A percentile compares a stretch with the other conserved stretches of the same genome.
These are phyloP conservation scores for Dolichomitus sp. DNA, from an alignment of 2,888 invertebrate species.

Conservation along the genomic window DNA sequence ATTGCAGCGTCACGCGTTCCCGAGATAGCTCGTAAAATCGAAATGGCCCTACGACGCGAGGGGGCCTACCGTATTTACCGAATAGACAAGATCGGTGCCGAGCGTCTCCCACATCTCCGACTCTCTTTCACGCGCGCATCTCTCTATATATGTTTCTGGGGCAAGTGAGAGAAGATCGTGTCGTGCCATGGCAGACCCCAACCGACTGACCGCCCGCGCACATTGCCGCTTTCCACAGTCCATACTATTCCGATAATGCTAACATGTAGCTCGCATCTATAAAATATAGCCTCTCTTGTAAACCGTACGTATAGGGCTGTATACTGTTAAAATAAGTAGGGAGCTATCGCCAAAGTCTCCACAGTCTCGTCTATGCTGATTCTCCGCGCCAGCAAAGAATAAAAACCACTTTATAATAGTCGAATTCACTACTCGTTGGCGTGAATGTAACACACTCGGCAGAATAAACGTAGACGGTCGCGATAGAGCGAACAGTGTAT, in stretches of 20 bases:
- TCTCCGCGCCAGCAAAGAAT: constrained; percentile 7
- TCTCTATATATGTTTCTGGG: background rate
- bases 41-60: constrained; percentile 64
- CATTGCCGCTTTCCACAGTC: constrained; percentile 40
- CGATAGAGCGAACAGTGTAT: constrained; percentile 11
- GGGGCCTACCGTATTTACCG: constrained; percentile 54
- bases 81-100: constrained; percentile 77
- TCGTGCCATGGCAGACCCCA: constrained; percentile 33
- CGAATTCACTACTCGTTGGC: constrained; percentile 2
- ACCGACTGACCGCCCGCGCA: constrained; percentile 27
- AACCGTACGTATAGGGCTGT: constrained; percentile 13
- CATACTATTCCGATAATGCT: constrained; percentile 41
- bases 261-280: constrained; percentile 12
- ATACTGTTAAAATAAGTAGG: constrained; percentile 7
- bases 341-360: constrained; percentile 29
- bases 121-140: background rate
- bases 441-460: constrained; percentile 1
- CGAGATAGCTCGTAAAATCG: constrained; percentile 75
- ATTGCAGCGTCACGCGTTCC: constrained; percentile 74
- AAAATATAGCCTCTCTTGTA: background rate
- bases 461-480: background rate
- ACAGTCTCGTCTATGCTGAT: constrained; percentile 5
- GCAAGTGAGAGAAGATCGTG: constrained; percentile 25
- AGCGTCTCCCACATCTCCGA: constrained; percentile 12
- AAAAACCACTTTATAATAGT: constrained; percentile 15